These are phyloP conservation scores for Dipodomys ordii DNA, from an alignment of 2,113 vertebrate genomes.

Conservation along the genomic window DNA sequence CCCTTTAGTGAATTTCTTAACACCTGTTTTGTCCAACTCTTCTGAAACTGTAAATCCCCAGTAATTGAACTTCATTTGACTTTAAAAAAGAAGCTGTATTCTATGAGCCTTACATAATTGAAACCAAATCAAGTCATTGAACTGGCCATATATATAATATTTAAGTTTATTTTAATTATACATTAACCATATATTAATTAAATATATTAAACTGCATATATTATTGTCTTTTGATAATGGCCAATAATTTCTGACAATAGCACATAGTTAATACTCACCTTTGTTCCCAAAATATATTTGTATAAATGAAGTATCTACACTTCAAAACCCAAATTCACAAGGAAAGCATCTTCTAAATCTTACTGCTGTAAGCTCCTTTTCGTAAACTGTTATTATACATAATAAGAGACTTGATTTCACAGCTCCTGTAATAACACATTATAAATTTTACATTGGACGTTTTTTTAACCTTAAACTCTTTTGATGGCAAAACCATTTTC, in stretches of 20 bases:
- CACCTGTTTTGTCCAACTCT: constrained; percentile 14
- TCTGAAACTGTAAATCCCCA: constrained; percentile 3
- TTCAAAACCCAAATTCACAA: constrained; percentile 69
- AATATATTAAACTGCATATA: constrained; percentile 14
- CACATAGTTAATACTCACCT: constrained; percentile 52
- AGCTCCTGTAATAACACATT: constrained; percentile 80
- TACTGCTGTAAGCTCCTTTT: constrained; percentile 79
- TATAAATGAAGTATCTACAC: constrained; percentile 60
- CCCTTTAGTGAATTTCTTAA: constrained; percentile 30
- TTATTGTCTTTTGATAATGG: constrained; percentile 32
- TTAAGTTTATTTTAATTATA: constrained; percentile 54
- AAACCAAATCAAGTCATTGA: constrained; percentile 28
- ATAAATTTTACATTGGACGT: constrained; percentile 68
- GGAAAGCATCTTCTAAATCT: constrained; percentile 69
- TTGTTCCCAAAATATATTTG: constrained; percentile 66
- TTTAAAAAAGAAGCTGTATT: constrained; percentile 7
- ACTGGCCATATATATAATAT: neutral
- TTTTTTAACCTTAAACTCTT: constrained; percentile 67
- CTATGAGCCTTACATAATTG: neutral
- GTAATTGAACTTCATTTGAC: neutral
- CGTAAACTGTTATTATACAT: constrained; percentile 81
- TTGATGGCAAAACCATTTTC: constrained; percentile 76
- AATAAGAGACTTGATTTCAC: constrained; percentile 82
- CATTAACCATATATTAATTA: constrained; percentile 47
- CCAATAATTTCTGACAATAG: constrained; percentile 49